Conservation (phyloP, 2,888 invertebrate genomes). For the Coecobrya sp. region DNA sequence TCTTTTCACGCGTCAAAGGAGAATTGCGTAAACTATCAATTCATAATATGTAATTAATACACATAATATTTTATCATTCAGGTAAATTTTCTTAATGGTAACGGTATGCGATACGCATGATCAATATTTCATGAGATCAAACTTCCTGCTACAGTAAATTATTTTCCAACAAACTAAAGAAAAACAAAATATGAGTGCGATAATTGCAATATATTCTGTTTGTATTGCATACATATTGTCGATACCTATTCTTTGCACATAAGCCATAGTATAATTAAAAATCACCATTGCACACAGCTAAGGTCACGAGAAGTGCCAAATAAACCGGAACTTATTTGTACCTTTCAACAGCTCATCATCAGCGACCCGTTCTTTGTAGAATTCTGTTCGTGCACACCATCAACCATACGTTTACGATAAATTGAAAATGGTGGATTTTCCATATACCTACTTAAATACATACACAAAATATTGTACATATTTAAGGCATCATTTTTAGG, state of each 20-base stretch:
- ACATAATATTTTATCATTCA: constrained; percentile 29
- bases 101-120: background rate
- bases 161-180: background rate
- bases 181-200: background rate
- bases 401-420: background rate
- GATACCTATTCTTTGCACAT: background rate
- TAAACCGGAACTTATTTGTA: constrained; percentile 80
- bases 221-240: background rate
- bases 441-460: background rate
- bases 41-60: background rate
- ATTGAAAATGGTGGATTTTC: background rate
- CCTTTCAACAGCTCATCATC: constrained; percentile 76
- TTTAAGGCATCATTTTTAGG: constrained; percentile 1
- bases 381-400: background rate
- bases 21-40: background rate
- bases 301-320: constrained; percentile 78
- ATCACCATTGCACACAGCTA: constrained; percentile 64
- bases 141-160: constrained; percentile 3
- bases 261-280: constrained; percentile 55
- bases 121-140: constrained; percentile 54
- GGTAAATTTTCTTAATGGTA: background rate
- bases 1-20: background rate
- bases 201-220: background rate
- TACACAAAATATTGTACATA: background rate
- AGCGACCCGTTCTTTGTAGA: constrained; percentile 9